Evolutionary conservation across 2,113 vertebrate species (phyloP).

Genomic region (Channa maculata): DNA sequence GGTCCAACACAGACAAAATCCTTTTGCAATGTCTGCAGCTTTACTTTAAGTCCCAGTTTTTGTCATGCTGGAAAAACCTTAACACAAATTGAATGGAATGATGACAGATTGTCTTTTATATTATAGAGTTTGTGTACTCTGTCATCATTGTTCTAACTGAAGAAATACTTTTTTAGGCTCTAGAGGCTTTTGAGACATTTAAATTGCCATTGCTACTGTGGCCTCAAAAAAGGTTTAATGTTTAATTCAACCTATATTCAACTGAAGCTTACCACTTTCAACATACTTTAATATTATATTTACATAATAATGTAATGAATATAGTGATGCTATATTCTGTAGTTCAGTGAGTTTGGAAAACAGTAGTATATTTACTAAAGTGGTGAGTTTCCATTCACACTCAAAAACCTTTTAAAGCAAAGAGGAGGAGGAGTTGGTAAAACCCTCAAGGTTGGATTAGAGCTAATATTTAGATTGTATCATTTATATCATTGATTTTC

Average conservation of each 20-base stretch:
- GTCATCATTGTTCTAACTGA: background rate
- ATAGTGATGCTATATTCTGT: background rate
- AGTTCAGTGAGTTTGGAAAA: background rate
- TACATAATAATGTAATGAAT: background rate
- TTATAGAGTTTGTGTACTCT: background rate
- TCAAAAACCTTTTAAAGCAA: background rate
- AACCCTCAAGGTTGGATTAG: background rate
- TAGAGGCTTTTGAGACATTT: background rate
- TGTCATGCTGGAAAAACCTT: background rate
- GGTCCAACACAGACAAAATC: slow-evolving; percentile 23
- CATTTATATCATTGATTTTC: too few relatives aligned
- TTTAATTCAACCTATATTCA: background rate
- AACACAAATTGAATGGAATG: too few relatives aligned
- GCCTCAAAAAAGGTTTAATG: background rate
- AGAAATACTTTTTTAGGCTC: too few relatives aligned
- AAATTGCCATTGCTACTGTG: background rate
- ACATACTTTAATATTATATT: background rate
- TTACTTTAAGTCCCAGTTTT: slow-evolving; percentile 7
- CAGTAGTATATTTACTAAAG: background rate
- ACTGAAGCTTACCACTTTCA: background rate
- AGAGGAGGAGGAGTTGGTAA: background rate
- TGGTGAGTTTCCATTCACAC: background rate
- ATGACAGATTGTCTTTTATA: too few relatives aligned
- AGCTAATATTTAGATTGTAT: background rate
- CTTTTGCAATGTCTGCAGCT: slow-evolving; percentile 30